Conservation (phyloP, 2,797 vertebrate genomes). For the Sparus aurata region DNA sequence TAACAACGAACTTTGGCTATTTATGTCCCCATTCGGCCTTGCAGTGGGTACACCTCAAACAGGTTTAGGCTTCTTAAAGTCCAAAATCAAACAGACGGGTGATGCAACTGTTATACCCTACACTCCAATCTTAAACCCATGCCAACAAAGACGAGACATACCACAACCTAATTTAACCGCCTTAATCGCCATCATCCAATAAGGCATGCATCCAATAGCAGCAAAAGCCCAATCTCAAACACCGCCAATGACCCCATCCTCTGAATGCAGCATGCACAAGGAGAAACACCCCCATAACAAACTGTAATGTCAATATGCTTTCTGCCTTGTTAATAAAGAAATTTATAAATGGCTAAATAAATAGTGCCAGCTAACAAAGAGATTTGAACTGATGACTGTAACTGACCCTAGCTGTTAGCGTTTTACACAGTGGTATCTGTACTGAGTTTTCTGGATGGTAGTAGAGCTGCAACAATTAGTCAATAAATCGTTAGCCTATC, state of each 20-base stretch:
- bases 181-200: conserved; percentile 1
- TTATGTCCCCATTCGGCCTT: background rate
- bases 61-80: background rate
- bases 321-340: background rate
- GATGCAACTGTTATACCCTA: background rate
- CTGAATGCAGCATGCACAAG: background rate
- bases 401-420: background rate
- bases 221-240: background rate
- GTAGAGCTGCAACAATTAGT: too few relatives aligned
- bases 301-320: background rate
- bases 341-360: background rate
- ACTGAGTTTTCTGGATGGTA: too few relatives aligned
- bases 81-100: background rate
- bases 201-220: background rate
- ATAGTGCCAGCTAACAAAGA: background rate
- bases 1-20: background rate
- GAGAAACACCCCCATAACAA: background rate
- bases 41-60: background rate
- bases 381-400: background rate
- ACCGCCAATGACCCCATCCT: background rate
- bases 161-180: background rate
- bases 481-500: too few relatives aligned
- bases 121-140: background rate
- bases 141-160: background rate
- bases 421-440: background rate